A percentile compares a stretch with the other conserved stretches of the same genome.
Conservation (phyloP, 2,113 vertebrate species). For the Tapirus terrestris region DNA sequence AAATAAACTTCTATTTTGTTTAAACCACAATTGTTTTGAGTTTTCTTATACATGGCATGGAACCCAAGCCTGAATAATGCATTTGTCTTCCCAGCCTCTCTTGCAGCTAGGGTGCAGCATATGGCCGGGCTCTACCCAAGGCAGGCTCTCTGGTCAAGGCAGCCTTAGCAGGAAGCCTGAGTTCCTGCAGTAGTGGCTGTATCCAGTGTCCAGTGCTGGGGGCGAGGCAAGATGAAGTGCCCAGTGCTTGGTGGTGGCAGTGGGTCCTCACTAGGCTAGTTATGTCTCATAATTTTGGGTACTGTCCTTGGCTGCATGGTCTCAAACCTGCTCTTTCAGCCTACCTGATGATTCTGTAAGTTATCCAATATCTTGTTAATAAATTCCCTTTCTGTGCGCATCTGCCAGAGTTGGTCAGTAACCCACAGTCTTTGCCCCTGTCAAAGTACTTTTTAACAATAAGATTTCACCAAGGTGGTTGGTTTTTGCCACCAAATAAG, state of each 20-base stretch:
- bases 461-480: neutral
- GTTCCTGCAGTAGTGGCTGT: neutral
- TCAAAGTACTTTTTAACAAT: neutral
- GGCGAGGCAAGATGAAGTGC: neutral
- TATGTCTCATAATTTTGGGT: neutral
- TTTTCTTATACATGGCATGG: neutral
- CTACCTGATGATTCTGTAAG: neutral
- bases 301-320: neutral
- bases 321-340: neutral
- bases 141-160: neutral
- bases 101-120: neutral
- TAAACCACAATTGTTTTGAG: neutral
- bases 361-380: neutral
- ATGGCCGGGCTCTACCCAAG: neutral
- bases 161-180: neutral
- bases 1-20: neutral
- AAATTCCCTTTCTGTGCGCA: neutral
- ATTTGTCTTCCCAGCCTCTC: neutral
- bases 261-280: neutral
- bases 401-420: neutral
- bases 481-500: neutral
- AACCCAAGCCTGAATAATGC: neutral
- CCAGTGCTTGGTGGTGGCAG: neutral
- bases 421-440: neutral
- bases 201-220: neutral